Evolutionary conservation across 2,797 vertebrate species (phyloP).

Genomic region (Potorous gilbertii): DNA sequence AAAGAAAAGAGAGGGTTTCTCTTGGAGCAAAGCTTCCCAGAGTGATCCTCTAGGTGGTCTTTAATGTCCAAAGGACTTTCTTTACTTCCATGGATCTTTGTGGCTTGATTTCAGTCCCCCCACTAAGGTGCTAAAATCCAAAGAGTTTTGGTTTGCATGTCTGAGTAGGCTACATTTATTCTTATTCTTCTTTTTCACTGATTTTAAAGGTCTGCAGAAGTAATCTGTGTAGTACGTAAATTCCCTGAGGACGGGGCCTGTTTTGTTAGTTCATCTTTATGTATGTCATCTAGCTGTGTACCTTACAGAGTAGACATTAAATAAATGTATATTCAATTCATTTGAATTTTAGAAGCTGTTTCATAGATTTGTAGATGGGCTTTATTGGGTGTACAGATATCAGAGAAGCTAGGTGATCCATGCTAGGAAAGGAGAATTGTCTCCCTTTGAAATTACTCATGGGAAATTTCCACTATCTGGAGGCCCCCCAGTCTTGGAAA

Average conservation of each 20-base stretch:
- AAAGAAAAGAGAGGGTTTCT: background rate
- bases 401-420: background rate
- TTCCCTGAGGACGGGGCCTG: background rate
- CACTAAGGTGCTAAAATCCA: background rate
- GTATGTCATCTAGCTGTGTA: background rate
- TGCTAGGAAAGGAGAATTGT: background rate
- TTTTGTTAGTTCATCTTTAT: background rate
- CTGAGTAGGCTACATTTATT: background rate
- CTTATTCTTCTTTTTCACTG: background rate
- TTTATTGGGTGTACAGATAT: background rate
- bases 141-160: background rate
- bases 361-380: background rate
- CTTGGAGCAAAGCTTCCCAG: background rate
- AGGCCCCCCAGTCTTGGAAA: background rate
- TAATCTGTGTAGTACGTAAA: background rate
- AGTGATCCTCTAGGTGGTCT: background rate
- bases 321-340: background rate
- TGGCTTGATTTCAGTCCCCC: background rate
- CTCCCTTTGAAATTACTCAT: background rate
- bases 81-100: background rate
- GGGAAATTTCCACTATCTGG: background rate
- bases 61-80: background rate
- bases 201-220: background rate
- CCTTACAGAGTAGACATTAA: background rate
- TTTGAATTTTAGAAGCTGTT: background rate